These are phyloP conservation scores for Ophioninae sp. DNA, from an alignment of 2,888 invertebrate genomes.

Conservation along the genomic window DNA sequence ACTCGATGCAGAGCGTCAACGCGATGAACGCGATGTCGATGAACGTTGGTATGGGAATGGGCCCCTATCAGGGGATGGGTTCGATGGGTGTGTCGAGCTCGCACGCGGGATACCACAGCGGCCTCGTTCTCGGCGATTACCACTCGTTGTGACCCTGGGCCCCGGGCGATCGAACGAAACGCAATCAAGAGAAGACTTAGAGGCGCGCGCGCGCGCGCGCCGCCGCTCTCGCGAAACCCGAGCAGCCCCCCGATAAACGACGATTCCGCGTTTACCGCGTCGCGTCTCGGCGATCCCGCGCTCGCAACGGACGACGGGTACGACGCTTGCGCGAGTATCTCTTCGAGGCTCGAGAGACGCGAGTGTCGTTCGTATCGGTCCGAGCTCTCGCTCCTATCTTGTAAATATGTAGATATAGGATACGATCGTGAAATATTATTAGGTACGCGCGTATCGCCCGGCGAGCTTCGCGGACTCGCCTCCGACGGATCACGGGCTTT, in stretches of 20 bases:
- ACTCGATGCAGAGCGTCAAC: conserved; percentile 79
- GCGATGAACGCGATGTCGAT: conserved; percentile 80
- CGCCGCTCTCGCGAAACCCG: too few species aligned
- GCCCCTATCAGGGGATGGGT: conserved; percentile 79
- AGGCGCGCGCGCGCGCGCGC: too few species aligned
- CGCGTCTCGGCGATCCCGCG: not conserved
- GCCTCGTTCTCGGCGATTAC: conserved; percentile 79
- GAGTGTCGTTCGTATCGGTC: not conserved
- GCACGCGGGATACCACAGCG: conserved; percentile 78
- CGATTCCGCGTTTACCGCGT: conserved; percentile 72
- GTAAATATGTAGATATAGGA: conserved; percentile 78
- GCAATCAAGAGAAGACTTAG: conserved; percentile 78
- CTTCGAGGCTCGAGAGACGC: not conserved
- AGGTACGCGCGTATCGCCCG: conserved; percentile 23
- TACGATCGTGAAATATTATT: conserved; percentile 19
- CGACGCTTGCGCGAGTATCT: not conserved
- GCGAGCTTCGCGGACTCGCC: not conserved
- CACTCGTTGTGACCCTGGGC: conserved; percentile 81
- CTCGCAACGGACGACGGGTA: not conserved
- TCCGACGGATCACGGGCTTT: not conserved
- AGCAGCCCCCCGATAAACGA: conserved; percentile 59
- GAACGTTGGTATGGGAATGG: conserved; percentile 79
- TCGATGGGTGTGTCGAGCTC: conserved; percentile 79
- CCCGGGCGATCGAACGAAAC: conserved; percentile 75
- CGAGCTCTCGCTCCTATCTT: conserved; percentile 61